Conservation (phyloP, 2,113 vertebrate genomes). For the Pitta sordida region DNA sequence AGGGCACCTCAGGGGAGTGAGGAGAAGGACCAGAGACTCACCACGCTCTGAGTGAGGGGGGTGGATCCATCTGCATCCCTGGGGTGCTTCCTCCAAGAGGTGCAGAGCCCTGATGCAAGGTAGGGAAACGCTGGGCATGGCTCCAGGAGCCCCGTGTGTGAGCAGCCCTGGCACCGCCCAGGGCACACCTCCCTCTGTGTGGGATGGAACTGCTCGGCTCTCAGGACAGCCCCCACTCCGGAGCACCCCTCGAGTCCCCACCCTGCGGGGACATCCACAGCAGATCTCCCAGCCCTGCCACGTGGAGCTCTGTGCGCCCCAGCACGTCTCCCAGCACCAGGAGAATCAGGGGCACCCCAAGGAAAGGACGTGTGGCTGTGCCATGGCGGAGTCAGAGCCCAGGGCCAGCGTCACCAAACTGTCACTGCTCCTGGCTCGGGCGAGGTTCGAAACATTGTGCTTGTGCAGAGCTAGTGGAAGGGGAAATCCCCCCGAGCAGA, state of each 20-base stretch:
- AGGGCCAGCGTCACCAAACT: not conserved
- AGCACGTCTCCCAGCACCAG: too few relatives aligned
- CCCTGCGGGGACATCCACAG: rapidly evolving
- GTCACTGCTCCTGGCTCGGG: rapidly evolving
- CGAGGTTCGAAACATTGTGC: not conserved
- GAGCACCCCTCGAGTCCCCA: rapidly evolving
- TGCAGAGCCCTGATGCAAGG: not conserved
- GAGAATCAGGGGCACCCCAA: rapidly evolving
- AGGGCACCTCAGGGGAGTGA: rapidly evolving
- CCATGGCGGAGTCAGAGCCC: rapidly evolving
- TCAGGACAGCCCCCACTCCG: rapidly evolving
- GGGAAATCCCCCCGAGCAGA: not conserved
- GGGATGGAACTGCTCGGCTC: too few relatives aligned
- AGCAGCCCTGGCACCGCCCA: not conserved
- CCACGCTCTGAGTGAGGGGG: rapidly evolving
- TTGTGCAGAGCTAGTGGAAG: rapidly evolving
- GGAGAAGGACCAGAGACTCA: not conserved
- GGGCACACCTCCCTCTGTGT: rapidly evolving
- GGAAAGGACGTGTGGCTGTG: rapidly evolving
- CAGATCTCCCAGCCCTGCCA: rapidly evolving
- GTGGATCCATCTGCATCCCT: not conserved
- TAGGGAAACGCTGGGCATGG: not conserved
- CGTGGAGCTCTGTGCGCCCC: not conserved
- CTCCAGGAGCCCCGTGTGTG: rapidly evolving
- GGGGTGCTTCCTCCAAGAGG: not conserved